phyloP scores from a whole-genome alignment of 2,113 vertebrate genomes.

The Vanacampus margaritifer region DNA sequence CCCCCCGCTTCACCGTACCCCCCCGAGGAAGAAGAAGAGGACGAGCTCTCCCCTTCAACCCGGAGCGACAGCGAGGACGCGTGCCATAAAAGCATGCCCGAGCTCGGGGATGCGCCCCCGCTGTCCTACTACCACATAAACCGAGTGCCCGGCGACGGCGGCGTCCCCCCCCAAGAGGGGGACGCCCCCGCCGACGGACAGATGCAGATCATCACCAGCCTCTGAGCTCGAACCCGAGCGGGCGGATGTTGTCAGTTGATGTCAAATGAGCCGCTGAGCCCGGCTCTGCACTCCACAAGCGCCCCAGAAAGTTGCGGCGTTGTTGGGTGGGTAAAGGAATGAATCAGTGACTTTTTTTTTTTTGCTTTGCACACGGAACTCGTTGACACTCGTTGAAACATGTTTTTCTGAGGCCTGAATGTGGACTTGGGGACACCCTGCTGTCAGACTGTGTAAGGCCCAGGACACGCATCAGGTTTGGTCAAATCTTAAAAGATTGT shows the following conservation, averaged over 20 bases:
- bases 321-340: conserved; percentile 42
- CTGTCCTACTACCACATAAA: conserved; percentile 97
- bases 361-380: conserved; percentile 54
- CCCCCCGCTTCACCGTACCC: conserved; percentile 78
- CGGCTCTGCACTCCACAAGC: conserved; percentile 41
- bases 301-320: conserved; percentile 58
- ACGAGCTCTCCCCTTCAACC: conserved; percentile 80
- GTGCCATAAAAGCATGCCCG: conserved; percentile 96
- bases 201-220: conserved; percentile 98
- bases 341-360: conserved; percentile 47
- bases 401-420: conserved; percentile 78
- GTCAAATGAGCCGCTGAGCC: conserved; percentile 38
- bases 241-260: conserved; percentile 32
- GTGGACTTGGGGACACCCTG: conserved; percentile 80
- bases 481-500: too few species aligned
- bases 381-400: conserved; percentile 58
- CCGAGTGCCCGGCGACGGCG: conserved; percentile 90
- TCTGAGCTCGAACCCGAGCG: conserved; percentile 73
- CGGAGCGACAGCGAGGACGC: conserved; percentile 86
- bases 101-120: conserved; percentile 87
- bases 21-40: conserved; percentile 67
- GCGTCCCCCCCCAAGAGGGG: conserved; percentile 83
- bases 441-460: conserved; percentile 51
- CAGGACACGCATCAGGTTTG: too few species aligned
- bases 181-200: conserved; percentile 89